phyloP scores from a whole-genome alignment of 2,888 invertebrate species.

The Melinaea marsaeus region DNA sequence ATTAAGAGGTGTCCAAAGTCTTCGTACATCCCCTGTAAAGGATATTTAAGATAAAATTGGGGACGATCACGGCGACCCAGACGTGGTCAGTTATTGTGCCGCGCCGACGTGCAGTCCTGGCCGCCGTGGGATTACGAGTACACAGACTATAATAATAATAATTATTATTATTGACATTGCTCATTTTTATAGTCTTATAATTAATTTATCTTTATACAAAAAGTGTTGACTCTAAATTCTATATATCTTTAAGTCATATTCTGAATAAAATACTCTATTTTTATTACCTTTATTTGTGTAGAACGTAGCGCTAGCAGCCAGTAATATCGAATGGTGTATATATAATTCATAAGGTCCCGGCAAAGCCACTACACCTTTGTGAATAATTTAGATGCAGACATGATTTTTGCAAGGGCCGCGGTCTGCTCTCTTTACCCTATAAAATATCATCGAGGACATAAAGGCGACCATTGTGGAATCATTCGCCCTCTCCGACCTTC shows the following conservation, averaged over 20 bases:
- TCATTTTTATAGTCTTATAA: too few relatives aligned
- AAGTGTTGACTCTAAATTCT: too few relatives aligned
- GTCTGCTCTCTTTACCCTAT: slow-evolving; percentile 58
- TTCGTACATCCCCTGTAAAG: slow-evolving; percentile 35
- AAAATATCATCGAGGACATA: slow-evolving; percentile 57
- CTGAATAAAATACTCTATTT: too few relatives aligned
- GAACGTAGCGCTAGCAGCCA: slow-evolving; percentile 35
- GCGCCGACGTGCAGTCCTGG: slow-evolving; percentile 31
- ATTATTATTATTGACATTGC: too few relatives aligned
- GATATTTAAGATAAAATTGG: slow-evolving; percentile 45
- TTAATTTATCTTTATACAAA: too few relatives aligned
- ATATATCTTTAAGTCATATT: too few relatives aligned
- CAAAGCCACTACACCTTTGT: slow-evolving; percentile 65
- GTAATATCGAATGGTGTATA: slow-evolving; percentile 69
- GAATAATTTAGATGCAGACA: slow-evolving; percentile 69
- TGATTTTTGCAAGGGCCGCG: slow-evolving; percentile 67
- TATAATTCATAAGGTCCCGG: slow-evolving; percentile 66
- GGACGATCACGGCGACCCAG: slow-evolving; percentile 45
- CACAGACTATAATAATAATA: neutral
- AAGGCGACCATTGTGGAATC: slow-evolving; percentile 38
- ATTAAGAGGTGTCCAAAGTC: slow-evolving; percentile 15
- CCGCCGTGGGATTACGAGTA: slow-evolving; percentile 12
- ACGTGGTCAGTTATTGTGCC: slow-evolving; percentile 63
- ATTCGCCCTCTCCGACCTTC: slow-evolving; percentile 21
- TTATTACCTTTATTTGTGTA: too few relatives aligned